These are phyloP conservation scores for Oncorhynchus mykiss DNA, from an alignment of 2,113 vertebrate genomes.

Conservation along the genomic window DNA sequence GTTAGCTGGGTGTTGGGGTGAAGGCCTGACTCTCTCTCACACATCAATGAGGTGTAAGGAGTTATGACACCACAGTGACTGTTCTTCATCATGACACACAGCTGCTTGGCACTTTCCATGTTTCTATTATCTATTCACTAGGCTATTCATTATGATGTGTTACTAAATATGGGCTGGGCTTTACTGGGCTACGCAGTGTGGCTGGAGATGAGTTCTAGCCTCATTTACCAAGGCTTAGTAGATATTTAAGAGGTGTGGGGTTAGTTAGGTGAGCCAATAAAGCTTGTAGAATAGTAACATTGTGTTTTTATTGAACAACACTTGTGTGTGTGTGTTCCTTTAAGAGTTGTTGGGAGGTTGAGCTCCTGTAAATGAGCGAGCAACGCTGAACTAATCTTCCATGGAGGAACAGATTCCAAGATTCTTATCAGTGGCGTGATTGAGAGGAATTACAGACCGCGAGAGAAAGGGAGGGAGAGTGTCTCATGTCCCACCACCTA, in stretches of 20 bases:
- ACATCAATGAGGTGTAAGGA: conserved; percentile 66
- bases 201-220: conserved; percentile 45
- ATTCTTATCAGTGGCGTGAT: conserved; percentile 51
- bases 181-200: conserved; percentile 55
- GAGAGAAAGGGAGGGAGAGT: not conserved
- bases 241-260: not conserved
- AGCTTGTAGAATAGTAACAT: too few relatives aligned
- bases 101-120: conserved; percentile 56
- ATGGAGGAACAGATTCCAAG: conserved; percentile 36
- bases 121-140: conserved; percentile 34
- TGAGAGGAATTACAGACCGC: conserved; percentile 25
- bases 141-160: conserved; percentile 62
- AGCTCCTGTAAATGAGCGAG: conserved; percentile 4
- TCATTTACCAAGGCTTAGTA: conserved; percentile 46
- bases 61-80: conserved; percentile 63
- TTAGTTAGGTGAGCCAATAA: too few relatives aligned
- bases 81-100: conserved; percentile 49
- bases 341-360: too few relatives aligned
- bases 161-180: conserved; percentile 64
- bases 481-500: too few relatives aligned
- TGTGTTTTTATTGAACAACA: too few relatives aligned
- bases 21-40: conserved; percentile 9
- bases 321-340: not conserved
- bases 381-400: conserved; percentile 26
- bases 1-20: conserved; percentile 10